These are phyloP conservation scores for Diadromus collaris DNA, from an alignment of 2,888 invertebrate species.

Conservation along the genomic window DNA sequence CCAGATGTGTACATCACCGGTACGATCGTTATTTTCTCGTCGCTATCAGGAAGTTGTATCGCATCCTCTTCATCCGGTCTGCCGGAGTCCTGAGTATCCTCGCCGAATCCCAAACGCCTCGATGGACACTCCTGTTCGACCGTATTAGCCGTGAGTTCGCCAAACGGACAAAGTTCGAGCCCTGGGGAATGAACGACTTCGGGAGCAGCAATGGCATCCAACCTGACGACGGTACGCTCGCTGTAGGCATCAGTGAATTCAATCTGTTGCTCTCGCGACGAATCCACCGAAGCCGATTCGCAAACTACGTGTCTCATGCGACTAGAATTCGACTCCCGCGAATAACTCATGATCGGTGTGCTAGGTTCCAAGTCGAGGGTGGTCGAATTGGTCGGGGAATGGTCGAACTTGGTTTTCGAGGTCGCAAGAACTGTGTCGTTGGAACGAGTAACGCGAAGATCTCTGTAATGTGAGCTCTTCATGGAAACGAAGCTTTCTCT, in stretches of 20 bases:
- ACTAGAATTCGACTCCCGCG: slow-evolving; percentile 17
- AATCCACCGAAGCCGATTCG: neutral
- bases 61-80: slow-evolving; percentile 6
- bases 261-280: slow-evolving; percentile 1
- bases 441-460: neutral
- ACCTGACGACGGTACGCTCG: slow-evolving; percentile 36
- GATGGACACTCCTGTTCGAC: slow-evolving; percentile 8
- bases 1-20: slow-evolving; percentile 64
- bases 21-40: slow-evolving; percentile 65
- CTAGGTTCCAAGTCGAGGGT: slow-evolving; percentile 17
- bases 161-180: neutral
- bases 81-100: neutral
- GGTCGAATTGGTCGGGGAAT: slow-evolving; percentile 19
- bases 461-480: neutral
- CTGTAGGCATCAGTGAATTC: slow-evolving; percentile 40
- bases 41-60: slow-evolving; percentile 19
- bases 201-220: slow-evolving; percentile 6
- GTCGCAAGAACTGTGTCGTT: slow-evolving; percentile 4
- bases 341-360: slow-evolving; percentile 34
- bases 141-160: slow-evolving; percentile 26
- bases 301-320: slow-evolving; percentile 6
- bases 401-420: neutral
- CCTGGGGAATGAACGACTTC: slow-evolving; percentile 20
- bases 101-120: slow-evolving; percentile 14
- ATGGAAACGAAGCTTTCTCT: slow-evolving; percentile 8